These are phyloP conservation scores for Leucophora obtusa DNA, from an alignment of 2,888 invertebrate species.

Conservation along the genomic window DNA sequence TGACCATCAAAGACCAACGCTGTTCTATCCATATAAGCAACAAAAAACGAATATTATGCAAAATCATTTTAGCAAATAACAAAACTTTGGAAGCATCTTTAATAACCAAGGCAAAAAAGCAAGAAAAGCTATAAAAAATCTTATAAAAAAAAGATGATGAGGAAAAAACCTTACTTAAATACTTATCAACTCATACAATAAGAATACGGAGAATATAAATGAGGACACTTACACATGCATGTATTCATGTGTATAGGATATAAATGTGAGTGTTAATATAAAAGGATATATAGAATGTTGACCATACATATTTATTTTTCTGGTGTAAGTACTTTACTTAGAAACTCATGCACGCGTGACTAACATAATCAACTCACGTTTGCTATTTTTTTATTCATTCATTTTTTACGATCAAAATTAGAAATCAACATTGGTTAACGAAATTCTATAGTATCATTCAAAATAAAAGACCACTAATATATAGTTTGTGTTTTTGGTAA, in stretches of 20 bases:
- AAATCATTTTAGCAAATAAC: constrained; percentile 70
- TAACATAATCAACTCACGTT: constrained; percentile 75
- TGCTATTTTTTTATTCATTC: constrained; percentile 11
- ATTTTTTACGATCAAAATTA: constrained; percentile 29
- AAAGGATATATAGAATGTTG: too few relatives aligned
- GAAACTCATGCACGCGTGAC: constrained; percentile 62
- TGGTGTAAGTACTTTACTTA: background rate
- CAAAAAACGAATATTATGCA: constrained; percentile 69
- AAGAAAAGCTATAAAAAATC: constrained; percentile 34
- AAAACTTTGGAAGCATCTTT: constrained; percentile 14
- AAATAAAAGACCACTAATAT: too few relatives aligned
- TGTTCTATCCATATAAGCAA: background rate
- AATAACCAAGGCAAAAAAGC: constrained; percentile 12
- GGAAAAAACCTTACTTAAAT: constrained; percentile 20
- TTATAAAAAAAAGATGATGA: constrained; percentile 39
- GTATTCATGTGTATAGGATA: constrained; percentile 2
- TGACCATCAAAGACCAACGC: constrained; percentile 49
- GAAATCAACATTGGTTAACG: constrained; percentile 25
- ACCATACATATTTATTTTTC: too few relatives aligned
- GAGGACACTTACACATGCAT: constrained; percentile 16
- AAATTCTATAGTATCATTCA: background rate
- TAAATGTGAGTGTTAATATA: background rate
- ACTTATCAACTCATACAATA: constrained; percentile 26
- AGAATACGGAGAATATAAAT: constrained; percentile 4
- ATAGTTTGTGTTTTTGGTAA: too few relatives aligned